These are phyloP conservation scores for Toxotes lorentzi DNA, from an alignment of 2,797 vertebrate genomes.

Conservation along the genomic window DNA sequence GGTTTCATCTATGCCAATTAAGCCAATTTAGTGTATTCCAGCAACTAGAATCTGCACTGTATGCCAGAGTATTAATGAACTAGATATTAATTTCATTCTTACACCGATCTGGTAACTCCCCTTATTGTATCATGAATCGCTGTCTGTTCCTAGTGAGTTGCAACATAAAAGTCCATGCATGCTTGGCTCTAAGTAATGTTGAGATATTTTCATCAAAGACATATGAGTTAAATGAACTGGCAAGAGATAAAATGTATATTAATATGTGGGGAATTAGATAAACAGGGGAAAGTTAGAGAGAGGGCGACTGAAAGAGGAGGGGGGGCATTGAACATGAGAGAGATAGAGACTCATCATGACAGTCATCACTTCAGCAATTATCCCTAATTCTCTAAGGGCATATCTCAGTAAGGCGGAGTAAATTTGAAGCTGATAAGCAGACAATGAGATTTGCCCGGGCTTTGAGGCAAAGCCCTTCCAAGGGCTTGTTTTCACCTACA, in stretches of 20 bases:
- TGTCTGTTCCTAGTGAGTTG: slow-evolving; percentile 54
- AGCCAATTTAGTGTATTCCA: slow-evolving; percentile 66
- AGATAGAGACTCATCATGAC: slow-evolving; percentile 74
- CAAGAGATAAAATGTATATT: slow-evolving; percentile 74
- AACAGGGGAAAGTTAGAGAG: slow-evolving; percentile 58
- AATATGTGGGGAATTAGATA: slow-evolving; percentile 72
- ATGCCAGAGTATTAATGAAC: slow-evolving; percentile 70
- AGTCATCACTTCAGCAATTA: slow-evolving; percentile 78
- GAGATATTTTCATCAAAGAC: slow-evolving; percentile 61
- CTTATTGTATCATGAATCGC: slow-evolving; percentile 29
- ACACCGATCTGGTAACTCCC: slow-evolving; percentile 33
- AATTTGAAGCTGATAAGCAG: slow-evolving; percentile 77
- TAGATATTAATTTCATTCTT: slow-evolving; percentile 62
- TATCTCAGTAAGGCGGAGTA: slow-evolving; percentile 75
- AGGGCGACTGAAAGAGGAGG: slow-evolving; percentile 21
- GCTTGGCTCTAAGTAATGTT: slow-evolving; percentile 37
- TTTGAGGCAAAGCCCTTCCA: slow-evolving; percentile 75
- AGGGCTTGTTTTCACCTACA: slow-evolving; percentile 68
- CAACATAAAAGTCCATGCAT: slow-evolving; percentile 55
- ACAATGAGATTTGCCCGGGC: slow-evolving; percentile 74
- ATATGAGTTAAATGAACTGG: slow-evolving; percentile 68
- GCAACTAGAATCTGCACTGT: slow-evolving; percentile 40
- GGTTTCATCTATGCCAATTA: slow-evolving; percentile 72
- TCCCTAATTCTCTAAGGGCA: slow-evolving; percentile 79
- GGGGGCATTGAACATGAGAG: slow-evolving; percentile 56